Conservation (phyloP, 2,888 invertebrate species). For the Cyaniris semiargus region DNA sequence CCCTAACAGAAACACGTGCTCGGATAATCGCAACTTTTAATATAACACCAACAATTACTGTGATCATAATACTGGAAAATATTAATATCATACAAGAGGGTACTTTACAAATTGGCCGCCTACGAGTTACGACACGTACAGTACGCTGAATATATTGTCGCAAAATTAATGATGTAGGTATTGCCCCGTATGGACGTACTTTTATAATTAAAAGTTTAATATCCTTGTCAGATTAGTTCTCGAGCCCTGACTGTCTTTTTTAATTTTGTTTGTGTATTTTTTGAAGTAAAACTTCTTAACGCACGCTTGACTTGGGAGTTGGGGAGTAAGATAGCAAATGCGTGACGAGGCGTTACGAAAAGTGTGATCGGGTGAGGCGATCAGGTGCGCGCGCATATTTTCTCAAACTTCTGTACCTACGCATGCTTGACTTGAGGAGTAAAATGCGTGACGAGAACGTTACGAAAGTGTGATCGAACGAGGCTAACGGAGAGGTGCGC, state of each 20-base stretch:
- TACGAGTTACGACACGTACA: slow-evolving; percentile 49
- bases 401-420: too few species aligned
- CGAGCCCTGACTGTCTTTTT: neutral
- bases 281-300: too few species aligned
- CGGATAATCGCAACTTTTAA: slow-evolving; percentile 63
- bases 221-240: neutral
- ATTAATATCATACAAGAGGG: slow-evolving; percentile 65
- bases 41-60: slow-evolving; percentile 69
- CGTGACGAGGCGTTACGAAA: too few species aligned
- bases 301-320: too few species aligned
- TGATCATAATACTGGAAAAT: slow-evolving; percentile 69
- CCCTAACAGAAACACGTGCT: slow-evolving; percentile 52
- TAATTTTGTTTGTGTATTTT: neutral
- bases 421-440: too few species aligned
- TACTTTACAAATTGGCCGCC: slow-evolving; percentile 60
- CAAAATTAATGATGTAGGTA: neutral
- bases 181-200: neutral
- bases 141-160: slow-evolving; percentile 34
- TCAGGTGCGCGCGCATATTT: too few species aligned
- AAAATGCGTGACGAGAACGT: too few species aligned
- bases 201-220: neutral
- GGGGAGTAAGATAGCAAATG: too few species aligned
- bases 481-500: too few species aligned
- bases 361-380: too few species aligned
- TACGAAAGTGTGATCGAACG: too few species aligned